phyloP scores from a whole-genome alignment of 1,140 invertebrate genomes.

The Gerris buenoi region DNA sequence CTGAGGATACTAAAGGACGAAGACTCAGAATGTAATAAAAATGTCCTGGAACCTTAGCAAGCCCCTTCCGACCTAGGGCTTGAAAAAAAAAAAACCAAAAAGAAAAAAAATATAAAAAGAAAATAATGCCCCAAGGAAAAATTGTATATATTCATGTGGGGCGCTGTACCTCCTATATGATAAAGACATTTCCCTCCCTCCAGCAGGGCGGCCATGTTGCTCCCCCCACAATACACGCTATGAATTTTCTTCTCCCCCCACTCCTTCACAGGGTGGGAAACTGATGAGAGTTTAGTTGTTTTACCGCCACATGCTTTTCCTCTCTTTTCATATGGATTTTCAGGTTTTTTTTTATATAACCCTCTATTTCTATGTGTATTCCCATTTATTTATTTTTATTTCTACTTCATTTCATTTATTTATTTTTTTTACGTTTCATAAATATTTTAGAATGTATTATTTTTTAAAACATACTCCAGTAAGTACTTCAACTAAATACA shows the following conservation, averaged over 20 bases:
- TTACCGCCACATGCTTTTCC: not conserved
- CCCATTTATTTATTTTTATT: no score
- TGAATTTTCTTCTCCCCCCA: not conserved
- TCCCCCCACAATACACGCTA: not conserved
- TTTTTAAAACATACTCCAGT: no score
- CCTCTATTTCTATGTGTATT: no score
- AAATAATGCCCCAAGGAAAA: not conserved
- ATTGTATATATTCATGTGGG: not conserved
- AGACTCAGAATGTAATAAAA: not conserved
- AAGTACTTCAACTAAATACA: no score
- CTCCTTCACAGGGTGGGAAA: no score
- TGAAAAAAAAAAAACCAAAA: no score
- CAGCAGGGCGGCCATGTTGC: not conserved
- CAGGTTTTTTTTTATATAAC: no score
- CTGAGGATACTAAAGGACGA: not conserved
- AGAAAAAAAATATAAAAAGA: not conserved
- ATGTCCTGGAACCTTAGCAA: not conserved
- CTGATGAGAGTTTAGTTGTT: not conserved
- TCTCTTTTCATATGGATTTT: no score
- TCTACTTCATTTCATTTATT: no score
- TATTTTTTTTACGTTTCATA: no score
- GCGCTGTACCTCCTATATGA: not conserved
- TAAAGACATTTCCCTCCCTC: not conserved
- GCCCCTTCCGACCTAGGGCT: not conserved
- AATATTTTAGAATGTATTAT: no score